A percentile compares a stretch with the other conserved stretches of the same genome.
Evolutionary conservation across 1,140 invertebrate species (phyloP).

Genomic region (Vanessa tameamea): DNA sequence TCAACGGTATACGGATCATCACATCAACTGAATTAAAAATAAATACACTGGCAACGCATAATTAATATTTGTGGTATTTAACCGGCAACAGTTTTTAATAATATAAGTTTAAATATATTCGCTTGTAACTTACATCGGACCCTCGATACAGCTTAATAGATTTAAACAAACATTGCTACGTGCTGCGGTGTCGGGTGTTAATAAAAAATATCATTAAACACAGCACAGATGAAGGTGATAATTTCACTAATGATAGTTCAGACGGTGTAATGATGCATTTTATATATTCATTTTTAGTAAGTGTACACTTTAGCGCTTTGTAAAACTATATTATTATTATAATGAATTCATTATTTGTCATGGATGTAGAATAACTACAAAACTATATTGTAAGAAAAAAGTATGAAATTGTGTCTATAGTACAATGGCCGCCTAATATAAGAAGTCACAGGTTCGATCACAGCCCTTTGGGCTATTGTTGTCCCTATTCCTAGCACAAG

Average conservation of each 20-base stretch:
- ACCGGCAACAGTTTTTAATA: background rate
- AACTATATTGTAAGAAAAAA: too few relatives aligned
- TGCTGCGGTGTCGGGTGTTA: constrained; percentile 23
- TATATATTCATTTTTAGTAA: background rate
- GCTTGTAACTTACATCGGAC: constrained; percentile 42
- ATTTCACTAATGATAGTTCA: constrained; percentile 64
- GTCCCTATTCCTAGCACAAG: too few relatives aligned
- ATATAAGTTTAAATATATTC: background rate
- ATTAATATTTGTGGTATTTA: too few relatives aligned
- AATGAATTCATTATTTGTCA: too few relatives aligned
- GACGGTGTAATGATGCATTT: constrained; percentile 43
- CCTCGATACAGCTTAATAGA: constrained; percentile 55
- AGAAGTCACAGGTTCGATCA: too few relatives aligned
- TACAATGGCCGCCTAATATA: too few relatives aligned
- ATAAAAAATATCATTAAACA: constrained; percentile 68
- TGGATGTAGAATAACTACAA: too few relatives aligned
- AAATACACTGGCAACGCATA: too few relatives aligned
- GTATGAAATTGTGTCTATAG: too few relatives aligned
- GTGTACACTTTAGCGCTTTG: background rate
- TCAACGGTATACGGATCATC: too few relatives aligned
- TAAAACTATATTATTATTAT: background rate
- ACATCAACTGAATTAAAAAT: too few relatives aligned
- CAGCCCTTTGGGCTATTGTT: too few relatives aligned
- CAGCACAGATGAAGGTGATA: constrained; percentile 52
- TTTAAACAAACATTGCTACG: constrained; percentile 75